Evolutionary conservation across 2,888 invertebrate genomes (phyloP), one percentile per base, ranked within the genome.

Genomic region (Eueremaeus valkanovi): DNA sequence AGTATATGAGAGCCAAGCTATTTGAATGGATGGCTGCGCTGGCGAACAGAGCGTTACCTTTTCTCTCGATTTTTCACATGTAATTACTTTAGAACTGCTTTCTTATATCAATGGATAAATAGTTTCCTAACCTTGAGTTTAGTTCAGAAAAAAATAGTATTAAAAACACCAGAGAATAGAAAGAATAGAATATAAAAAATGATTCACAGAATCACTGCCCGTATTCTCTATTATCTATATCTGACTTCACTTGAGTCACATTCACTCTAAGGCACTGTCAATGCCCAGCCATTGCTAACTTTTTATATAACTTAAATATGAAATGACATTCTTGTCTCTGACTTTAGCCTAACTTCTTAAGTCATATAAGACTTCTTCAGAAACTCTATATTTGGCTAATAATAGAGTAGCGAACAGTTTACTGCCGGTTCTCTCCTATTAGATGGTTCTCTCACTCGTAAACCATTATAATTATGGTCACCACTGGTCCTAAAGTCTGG

Each of bases 41-140:
- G 31, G 29, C 31, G 63, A 63, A 63, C 63, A 63, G 63, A 63
- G 63, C 63, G 63, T 63, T 63, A 63, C 63, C 33, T 63, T 58
- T 63, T 33, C 33, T 63, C 63, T 29, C 63, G 18, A 33, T 63
- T 63, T 63, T 33, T 63, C 63, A 63, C 63, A 63, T 63, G 9
- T 63, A 63, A 63, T 63, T 1, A 33, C 63, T 63, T 63, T 18
- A 63, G 33, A 33, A 63, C 63, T 63, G 16, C 63, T 63, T 33
- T 63, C 29, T 63, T 63, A 63, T 63, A 33, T 33, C 11, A 63
- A 13, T 63, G 63, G 16, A 63, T 33, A 63, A n/a, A 31, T 33
- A 63, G 63, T 63, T 63, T 33, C 16, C 63, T 55, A 27, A 31
- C 63, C 63, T 63, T 63, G 63, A 27, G 63, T 24, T 55, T 6